Evolutionary conservation across 2,888 invertebrate genomes (phyloP).

Genomic region (Morpho achilles): DNA sequence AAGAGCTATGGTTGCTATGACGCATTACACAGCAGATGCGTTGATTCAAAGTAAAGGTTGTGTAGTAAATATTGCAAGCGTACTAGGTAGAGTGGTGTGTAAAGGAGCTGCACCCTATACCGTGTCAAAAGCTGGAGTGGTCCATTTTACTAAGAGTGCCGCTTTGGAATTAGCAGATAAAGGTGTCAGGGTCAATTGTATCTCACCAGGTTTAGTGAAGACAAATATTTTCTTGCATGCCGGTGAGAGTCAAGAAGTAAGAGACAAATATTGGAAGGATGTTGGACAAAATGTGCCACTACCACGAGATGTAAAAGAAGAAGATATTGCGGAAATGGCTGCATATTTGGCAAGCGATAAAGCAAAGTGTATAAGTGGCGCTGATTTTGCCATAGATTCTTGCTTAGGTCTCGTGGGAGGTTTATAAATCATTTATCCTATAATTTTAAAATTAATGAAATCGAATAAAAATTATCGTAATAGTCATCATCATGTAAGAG

Average conservation of each 20-base stretch:
- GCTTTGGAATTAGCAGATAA: slow-evolving; percentile 81
- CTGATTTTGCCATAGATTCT: slow-evolving; percentile 21
- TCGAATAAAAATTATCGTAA: too few relatives aligned
- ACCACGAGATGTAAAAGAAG: slow-evolving; percentile 30
- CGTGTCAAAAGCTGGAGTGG: slow-evolving; percentile 74
- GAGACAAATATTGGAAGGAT: slow-evolving; percentile 25
- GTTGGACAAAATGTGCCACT: slow-evolving; percentile 24
- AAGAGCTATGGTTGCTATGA: too few relatives aligned
- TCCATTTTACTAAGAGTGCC: slow-evolving; percentile 86
- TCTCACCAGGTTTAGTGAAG: slow-evolving; percentile 81
- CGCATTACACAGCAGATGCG: too few relatives aligned
- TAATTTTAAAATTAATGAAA: too few relatives aligned
- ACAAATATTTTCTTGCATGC: slow-evolving; percentile 35
- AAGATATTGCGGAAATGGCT: slow-evolving; percentile 43
- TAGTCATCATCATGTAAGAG: too few relatives aligned
- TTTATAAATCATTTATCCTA: too few relatives aligned
- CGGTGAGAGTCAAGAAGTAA: slow-evolving; percentile 27
- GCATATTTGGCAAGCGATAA: slow-evolving; percentile 41
- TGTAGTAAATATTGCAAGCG: too few relatives aligned
- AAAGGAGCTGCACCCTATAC: too few relatives aligned
- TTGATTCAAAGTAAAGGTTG: too few relatives aligned
- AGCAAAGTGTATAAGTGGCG: slow-evolving; percentile 43
- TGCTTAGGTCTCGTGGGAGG: too few relatives aligned
- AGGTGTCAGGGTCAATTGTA: slow-evolving; percentile 83
- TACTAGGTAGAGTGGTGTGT: too few relatives aligned